Percentiles rank a stretch among this genome's conserved stretches.
These are phyloP conservation scores for Sycophaga agraensis DNA, from an alignment of 1,140 invertebrate species.

Conservation along the genomic window DNA sequence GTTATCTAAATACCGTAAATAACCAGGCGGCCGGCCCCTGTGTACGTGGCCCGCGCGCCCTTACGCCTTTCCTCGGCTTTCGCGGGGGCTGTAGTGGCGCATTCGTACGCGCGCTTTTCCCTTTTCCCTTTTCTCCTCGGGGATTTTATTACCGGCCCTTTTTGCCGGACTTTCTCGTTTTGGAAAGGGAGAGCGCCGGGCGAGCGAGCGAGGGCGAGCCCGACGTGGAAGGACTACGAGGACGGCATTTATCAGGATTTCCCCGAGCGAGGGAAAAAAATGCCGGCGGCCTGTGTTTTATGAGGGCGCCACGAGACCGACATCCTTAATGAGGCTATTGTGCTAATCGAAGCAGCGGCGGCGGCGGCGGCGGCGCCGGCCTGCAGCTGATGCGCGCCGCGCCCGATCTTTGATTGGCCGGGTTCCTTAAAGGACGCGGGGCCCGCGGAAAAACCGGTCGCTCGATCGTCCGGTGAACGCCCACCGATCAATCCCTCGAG, in stretches of 20 bases:
- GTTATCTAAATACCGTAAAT: slow-evolving; percentile 47
- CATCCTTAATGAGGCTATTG: slow-evolving; percentile 20
- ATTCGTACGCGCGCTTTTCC: not conserved
- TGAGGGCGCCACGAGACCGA: slow-evolving; percentile 15
- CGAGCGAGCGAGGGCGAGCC: too few relatives aligned
- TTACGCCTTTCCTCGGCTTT: not conserved
- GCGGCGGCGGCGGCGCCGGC: too few relatives aligned
- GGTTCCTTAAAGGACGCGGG: too few relatives aligned
- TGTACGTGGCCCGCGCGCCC: too few relatives aligned
- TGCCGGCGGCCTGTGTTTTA: slow-evolving; percentile 1
- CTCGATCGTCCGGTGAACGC: too few relatives aligned
- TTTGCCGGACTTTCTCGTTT: too few relatives aligned
- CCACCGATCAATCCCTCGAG: too few relatives aligned
- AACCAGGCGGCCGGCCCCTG: slow-evolving; percentile 29
- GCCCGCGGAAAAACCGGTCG: too few relatives aligned
- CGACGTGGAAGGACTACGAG: not conserved
- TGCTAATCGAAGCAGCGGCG: slow-evolving; percentile 17
- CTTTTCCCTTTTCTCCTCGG: not conserved
- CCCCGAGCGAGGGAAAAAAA: not conserved
- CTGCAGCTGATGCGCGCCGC: too few relatives aligned
- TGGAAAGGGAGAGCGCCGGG: too few relatives aligned
- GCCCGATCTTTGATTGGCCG: too few relatives aligned
- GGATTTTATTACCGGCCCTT: not conserved
- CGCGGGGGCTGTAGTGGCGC: not conserved
- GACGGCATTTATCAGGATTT: slow-evolving; percentile 16